A percentile compares a stretch with the other conserved stretches of the same genome.
phyloP scores from a whole-genome alignment of 2,888 invertebrate species.

The Terebella lapidaria region DNA sequence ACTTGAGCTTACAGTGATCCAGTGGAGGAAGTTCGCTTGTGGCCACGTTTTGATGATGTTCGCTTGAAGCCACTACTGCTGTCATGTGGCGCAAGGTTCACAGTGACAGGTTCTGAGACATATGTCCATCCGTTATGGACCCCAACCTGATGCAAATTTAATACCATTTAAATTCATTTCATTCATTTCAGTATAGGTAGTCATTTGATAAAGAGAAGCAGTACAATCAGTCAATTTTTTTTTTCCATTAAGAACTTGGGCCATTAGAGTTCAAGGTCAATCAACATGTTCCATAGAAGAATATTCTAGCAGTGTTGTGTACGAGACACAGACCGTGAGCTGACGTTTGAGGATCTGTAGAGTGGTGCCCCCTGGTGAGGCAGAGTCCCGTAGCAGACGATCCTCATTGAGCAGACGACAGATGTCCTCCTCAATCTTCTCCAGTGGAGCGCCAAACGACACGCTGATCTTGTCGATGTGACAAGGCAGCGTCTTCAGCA shows the following conservation, averaged over 20 bases:
- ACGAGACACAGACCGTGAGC: too few relatives aligned
- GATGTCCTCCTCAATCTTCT: constrained; percentile 44
- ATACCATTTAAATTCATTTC: not conserved
- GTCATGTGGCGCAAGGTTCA: constrained; percentile 40
- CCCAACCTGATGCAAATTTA: constrained; percentile 47
- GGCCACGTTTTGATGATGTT: constrained; percentile 14
- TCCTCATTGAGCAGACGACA: constrained; percentile 45
- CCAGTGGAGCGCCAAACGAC: not conserved
- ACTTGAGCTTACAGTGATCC: constrained; percentile 22
- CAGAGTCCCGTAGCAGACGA: constrained; percentile 15
- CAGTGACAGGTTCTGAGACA: constrained; percentile 52
- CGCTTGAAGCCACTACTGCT: not conserved
- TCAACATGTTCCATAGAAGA: too few relatives aligned
- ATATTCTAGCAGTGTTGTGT: too few relatives aligned
- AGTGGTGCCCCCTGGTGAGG: too few relatives aligned
- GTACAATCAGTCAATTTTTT: too few relatives aligned
- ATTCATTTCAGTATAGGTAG: not conserved
- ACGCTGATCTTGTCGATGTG: constrained; percentile 10
- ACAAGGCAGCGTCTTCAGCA: constrained; percentile 31
- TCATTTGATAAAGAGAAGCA: not conserved
- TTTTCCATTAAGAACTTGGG: too few relatives aligned
- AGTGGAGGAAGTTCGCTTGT: constrained; percentile 23
- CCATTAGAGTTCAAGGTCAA: too few relatives aligned
- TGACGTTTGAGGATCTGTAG: not conserved
- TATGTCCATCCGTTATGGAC: constrained; percentile 57